Evolutionary conservation across 2,113 vertebrate genomes (phyloP).

Genomic region (Gnathonemus longibarbis): DNA sequence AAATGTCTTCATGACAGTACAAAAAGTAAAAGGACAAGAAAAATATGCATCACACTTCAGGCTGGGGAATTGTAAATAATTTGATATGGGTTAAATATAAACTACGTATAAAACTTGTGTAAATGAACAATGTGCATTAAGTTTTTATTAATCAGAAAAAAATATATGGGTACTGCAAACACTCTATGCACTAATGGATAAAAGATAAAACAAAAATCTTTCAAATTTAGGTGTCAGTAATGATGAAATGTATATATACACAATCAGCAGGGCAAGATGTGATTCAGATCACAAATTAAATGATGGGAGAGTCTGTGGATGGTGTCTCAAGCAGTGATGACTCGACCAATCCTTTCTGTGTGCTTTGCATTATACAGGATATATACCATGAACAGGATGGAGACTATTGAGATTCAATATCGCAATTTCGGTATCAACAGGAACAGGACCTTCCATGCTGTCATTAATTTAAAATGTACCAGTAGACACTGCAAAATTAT

Average conservation of each 20-base stretch:
- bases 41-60: background rate
- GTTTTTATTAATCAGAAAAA: background rate
- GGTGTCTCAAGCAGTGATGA: background rate
- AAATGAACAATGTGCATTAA: background rate
- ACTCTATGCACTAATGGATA: background rate
- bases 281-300: background rate
- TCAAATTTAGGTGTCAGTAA: background rate
- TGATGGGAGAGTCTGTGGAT: background rate
- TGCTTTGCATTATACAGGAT: background rate
- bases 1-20: slow-evolving; percentile 2
- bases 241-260: background rate
- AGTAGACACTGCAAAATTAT: background rate
- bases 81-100: slow-evolving; percentile 7
- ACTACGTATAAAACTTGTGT: background rate
- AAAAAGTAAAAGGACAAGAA: background rate
- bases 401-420: background rate
- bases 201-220: background rate
- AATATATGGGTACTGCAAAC: background rate
- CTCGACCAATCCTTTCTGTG: background rate
- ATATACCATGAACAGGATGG: background rate
- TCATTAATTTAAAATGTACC: background rate
- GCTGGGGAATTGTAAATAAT: slow-evolving; percentile 1
- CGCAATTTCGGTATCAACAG: background rate
- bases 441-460: background rate
- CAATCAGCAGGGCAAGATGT: background rate